Percentiles rank a stretch among this genome's conserved stretches.
Conservation (phyloP, 2,888 invertebrate species). For the Drosophila mayaguana region DNA sequence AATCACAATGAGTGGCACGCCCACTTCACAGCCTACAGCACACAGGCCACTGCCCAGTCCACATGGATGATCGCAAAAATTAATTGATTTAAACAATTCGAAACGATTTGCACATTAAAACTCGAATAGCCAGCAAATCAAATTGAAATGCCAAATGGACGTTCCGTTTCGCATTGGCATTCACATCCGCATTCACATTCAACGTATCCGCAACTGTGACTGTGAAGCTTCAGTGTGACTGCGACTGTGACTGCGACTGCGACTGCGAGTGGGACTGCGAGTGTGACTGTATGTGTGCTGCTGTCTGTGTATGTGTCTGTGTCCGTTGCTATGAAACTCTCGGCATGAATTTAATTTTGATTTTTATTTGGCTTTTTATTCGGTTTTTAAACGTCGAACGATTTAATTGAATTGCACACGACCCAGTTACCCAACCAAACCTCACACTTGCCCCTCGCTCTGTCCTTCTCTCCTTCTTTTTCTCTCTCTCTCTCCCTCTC, state of each 20-base stretch:
- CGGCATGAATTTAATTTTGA: slow-evolving; percentile 76
- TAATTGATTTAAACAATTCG: slow-evolving; percentile 76
- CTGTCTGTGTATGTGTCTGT: slow-evolving; percentile 3
- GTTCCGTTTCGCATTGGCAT: slow-evolving; percentile 19
- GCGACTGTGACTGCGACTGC: neutral
- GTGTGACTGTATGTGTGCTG: neutral
- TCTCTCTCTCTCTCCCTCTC: neutral
- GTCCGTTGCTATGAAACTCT: slow-evolving; percentile 44
- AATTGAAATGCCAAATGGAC: slow-evolving; percentile 70
- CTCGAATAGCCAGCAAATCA: slow-evolving; percentile 63
- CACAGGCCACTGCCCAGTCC: slow-evolving; percentile 8
- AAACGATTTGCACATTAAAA: slow-evolving; percentile 77
- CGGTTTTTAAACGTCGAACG: slow-evolving; percentile 68
- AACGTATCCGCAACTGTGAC: neutral
- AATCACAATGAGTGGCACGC: slow-evolving; percentile 15
- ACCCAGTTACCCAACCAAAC: slow-evolving; percentile 30
- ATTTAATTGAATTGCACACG: slow-evolving; percentile 71
- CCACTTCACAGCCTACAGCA: neutral
- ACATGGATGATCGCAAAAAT: slow-evolving; percentile 61
- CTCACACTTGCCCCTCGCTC: neutral
- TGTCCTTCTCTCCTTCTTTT: neutral
- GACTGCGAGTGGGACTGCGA: neutral
- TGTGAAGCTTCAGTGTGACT: neutral
- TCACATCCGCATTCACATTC: slow-evolving; percentile 3
- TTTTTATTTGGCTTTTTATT: slow-evolving; percentile 73